These are phyloP conservation scores for Ptychobarbus kaznakovi DNA, from an alignment of 2,797 vertebrate genomes.

Conservation along the genomic window DNA sequence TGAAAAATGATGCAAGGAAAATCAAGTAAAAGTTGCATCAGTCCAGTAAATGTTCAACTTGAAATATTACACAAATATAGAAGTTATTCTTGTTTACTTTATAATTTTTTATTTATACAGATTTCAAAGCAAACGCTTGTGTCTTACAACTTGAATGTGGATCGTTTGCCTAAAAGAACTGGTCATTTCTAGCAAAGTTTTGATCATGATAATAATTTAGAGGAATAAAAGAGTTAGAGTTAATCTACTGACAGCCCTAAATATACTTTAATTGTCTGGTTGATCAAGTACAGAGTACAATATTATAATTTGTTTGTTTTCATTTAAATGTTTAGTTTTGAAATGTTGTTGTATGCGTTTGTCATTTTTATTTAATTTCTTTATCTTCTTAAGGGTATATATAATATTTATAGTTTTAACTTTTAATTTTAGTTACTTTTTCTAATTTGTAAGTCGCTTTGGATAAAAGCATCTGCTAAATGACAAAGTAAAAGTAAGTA, in stretches of 20 bases:
- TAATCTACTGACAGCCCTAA: not conserved
- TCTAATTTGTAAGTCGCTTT: too few relatives aligned
- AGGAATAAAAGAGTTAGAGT: not conserved
- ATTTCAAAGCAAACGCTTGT: not conserved
- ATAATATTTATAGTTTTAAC: too few relatives aligned
- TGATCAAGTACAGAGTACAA: not conserved
- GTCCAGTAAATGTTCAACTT: not conserved
- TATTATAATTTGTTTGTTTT: too few relatives aligned
- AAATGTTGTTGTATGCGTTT: too few relatives aligned
- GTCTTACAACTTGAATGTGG: not conserved
- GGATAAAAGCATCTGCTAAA: too few relatives aligned
- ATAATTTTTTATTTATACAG: not conserved
- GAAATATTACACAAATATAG: not conserved
- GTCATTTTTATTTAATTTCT: too few relatives aligned
- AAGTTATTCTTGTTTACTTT: not conserved
- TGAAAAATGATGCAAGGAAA: too few relatives aligned
- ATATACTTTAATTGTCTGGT: not conserved
- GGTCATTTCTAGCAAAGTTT: not conserved
- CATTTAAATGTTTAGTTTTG: too few relatives aligned
- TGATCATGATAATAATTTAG: not conserved
- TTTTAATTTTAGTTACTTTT: too few relatives aligned
- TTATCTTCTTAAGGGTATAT: too few relatives aligned
- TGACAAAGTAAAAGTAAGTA: too few relatives aligned
- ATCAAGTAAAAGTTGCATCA: not conserved
- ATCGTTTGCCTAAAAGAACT: not conserved